A percentile compares a stretch with the other conserved stretches of the same genome.
phyloP scores from a whole-genome alignment of 2,797 vertebrate genomes.

The Psittacula echo region DNA sequence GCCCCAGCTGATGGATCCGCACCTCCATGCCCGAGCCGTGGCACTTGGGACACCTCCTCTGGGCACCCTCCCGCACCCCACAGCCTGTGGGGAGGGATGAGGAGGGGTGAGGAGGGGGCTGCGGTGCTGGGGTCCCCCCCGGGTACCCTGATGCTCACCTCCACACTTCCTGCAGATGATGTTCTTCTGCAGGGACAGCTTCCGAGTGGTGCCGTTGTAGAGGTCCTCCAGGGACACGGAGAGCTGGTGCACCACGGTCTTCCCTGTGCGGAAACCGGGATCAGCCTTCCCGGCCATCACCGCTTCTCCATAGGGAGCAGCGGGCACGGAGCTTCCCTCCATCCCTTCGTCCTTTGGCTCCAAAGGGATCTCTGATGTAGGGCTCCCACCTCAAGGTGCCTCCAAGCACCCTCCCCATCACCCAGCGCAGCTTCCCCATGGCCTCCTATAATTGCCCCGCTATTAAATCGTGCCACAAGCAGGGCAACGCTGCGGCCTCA shows the following conservation, averaged over 20 bases:
- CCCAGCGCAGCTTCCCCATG: not conserved
- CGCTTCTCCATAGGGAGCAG: no score
- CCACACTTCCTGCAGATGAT: slow-evolving; percentile 69
- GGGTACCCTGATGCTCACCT: not conserved
- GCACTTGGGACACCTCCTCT: slow-evolving; percentile 67
- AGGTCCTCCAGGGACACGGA: slow-evolving; percentile 60
- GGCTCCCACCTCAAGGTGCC: no score
- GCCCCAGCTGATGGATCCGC: slow-evolving; percentile 59
- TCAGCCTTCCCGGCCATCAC: not conserved
- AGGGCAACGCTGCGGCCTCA: not conserved
- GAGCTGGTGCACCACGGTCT: slow-evolving; percentile 65
- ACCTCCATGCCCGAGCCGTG: slow-evolving; percentile 69
- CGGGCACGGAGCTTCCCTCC: not conserved
- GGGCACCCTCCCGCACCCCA: slow-evolving; percentile 54
- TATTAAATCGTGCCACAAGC: slow-evolving; percentile 55
- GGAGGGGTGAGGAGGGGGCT: not conserved
- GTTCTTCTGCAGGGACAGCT: slow-evolving; percentile 73
- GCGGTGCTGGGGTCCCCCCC: fast-evolving
- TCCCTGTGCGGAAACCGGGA: not conserved
- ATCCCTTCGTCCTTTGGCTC: not conserved
- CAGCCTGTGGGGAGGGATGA: slow-evolving; percentile 1
- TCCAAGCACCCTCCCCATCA: no score
- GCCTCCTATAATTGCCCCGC: slow-evolving; percentile 5
- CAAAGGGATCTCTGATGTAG: no score
- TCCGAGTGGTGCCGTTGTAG: slow-evolving; percentile 65